These are phyloP conservation scores for Diuraphis noxia DNA, from an alignment of 1,140 invertebrate species.

Conservation along the genomic window DNA sequence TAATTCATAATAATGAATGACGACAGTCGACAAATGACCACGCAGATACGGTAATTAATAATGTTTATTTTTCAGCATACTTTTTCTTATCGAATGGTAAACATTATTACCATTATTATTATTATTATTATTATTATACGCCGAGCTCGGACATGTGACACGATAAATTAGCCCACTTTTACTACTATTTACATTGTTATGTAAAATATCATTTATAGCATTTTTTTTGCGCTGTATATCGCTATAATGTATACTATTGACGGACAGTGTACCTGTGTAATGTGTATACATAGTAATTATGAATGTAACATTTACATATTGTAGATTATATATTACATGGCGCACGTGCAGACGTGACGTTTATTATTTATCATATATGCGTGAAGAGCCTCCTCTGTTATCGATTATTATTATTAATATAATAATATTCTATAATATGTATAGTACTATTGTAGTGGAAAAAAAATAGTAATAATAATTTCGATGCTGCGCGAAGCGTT, in stretches of 20 bases:
- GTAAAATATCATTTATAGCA: background rate
- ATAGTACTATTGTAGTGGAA: no score
- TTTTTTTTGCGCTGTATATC: background rate
- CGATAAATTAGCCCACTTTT: background rate
- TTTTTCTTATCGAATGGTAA: background rate
- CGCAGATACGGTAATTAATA: background rate
- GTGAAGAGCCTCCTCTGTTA: background rate
- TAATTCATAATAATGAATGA: constrained; percentile 6
- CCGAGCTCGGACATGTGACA: background rate
- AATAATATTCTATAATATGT: no score
- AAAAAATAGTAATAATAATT: background rate
- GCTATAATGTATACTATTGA: background rate
- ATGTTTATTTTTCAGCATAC: background rate
- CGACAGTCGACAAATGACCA: background rate
- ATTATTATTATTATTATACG: background rate
- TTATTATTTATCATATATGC: background rate
- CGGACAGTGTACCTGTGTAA: background rate
- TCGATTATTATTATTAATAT: background rate
- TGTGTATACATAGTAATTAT: background rate
- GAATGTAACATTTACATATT: no score
- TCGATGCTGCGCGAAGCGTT: background rate
- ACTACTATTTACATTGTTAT: background rate
- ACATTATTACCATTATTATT: background rate
- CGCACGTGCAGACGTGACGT: background rate
- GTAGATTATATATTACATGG: background rate